These are phyloP conservation scores for Acipenser oxyrinchus DNA, from an alignment of 2,797 vertebrate species.

Conservation along the genomic window DNA sequence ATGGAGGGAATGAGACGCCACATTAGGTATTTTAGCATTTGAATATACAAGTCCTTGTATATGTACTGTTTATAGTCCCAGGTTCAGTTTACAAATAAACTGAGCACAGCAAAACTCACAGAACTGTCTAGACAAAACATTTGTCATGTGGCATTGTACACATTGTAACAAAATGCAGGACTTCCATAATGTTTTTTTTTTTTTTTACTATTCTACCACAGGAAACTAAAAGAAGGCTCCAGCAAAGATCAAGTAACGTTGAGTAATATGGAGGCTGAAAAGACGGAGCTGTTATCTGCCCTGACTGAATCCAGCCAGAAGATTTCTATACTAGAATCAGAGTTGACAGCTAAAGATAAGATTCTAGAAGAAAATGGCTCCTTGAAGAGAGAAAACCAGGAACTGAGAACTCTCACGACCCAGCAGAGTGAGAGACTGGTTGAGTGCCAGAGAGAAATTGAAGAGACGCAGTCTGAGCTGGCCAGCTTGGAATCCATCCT, in stretches of 20 bases:
- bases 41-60: background rate
- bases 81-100: no score
- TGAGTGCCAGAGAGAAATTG: slow-evolving; percentile 58
- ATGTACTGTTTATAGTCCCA: no score
- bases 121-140: no score
- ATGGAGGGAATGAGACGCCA: no score
- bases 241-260: slow-evolving; percentile 43
- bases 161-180: no score
- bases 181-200: background rate
- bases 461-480: slow-evolving; percentile 60
- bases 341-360: slow-evolving; percentile 52
- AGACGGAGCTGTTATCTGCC: slow-evolving; percentile 49
- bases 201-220: slow-evolving; percentile 29
- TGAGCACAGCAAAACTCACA: no score
- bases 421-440: slow-evolving; percentile 52
- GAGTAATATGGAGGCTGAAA: slow-evolving; percentile 46
- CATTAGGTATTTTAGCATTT: background rate
- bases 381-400: slow-evolving; percentile 59
- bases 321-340: slow-evolving; percentile 53
- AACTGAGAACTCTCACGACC: slow-evolving; percentile 49
- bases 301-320: slow-evolving; percentile 49
- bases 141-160: no score
- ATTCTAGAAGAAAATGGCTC: slow-evolving; percentile 47
- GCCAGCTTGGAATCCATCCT: slow-evolving; percentile 59
- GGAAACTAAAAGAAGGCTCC: slow-evolving; percentile 62